These are phyloP conservation scores for Odontamblyopus rebecca DNA, from an alignment of 2,797 vertebrate genomes.

Conservation along the genomic window DNA sequence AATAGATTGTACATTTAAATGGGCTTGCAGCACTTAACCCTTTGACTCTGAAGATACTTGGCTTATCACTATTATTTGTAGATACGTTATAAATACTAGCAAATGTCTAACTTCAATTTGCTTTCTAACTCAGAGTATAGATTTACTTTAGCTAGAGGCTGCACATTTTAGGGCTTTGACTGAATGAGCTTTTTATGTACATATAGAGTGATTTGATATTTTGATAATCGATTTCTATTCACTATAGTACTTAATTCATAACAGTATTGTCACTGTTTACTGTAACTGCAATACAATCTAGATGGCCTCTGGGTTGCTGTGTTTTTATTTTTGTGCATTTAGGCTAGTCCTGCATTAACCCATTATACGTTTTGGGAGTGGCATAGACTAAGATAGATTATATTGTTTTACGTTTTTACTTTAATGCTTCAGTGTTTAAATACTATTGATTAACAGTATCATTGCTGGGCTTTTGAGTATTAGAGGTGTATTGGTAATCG, in stretches of 20 bases:
- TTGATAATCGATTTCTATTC: conserved; percentile 91
- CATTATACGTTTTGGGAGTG: conserved; percentile 79
- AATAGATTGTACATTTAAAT: conserved; percentile 79
- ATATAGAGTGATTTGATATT: conserved; percentile 87
- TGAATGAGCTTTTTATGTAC: conserved; percentile 88
- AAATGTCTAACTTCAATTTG: conserved; percentile 47
- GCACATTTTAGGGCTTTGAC: conserved; percentile 79
- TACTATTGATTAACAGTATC: conserved; percentile 70
- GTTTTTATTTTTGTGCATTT: conserved; percentile 79
- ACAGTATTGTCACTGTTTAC: conserved; percentile 92
- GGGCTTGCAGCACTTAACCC: conserved; percentile 95
- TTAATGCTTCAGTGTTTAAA: conserved; percentile 91
- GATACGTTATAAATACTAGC: conserved; percentile 17
- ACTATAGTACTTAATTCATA: conserved; percentile 83
- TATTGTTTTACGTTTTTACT: conserved; percentile 82
- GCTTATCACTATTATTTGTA: conserved; percentile 30
- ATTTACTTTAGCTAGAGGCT: conserved; percentile 69
- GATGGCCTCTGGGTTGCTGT: conserved; percentile 84
- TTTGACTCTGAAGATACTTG: conserved; percentile 65
- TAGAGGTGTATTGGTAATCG: conserved; percentile 89
- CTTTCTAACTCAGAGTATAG: conserved; percentile 59
- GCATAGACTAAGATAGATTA: conserved; percentile 74
- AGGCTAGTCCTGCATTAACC: conserved; percentile 71
- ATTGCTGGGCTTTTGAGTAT: conserved; percentile 89
- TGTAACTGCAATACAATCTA: conserved; percentile 93